Conservation (phyloP, 2,888 invertebrate genomes). For the Oeneis ivallda region DNA sequence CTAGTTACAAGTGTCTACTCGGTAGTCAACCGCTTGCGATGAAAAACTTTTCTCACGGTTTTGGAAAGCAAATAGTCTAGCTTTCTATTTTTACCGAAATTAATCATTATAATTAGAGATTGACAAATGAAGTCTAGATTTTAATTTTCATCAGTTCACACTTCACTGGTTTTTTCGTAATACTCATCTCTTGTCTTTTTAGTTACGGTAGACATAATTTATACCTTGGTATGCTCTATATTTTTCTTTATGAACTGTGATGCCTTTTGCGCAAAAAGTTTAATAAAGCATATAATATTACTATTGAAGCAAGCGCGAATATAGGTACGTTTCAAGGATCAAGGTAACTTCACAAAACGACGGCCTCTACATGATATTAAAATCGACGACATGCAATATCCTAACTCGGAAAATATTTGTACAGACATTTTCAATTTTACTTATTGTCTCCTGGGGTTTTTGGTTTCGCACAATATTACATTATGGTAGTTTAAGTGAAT, state of each 20-base stretch:
- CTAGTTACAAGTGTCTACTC: constrained; percentile 47
- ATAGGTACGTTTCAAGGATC: neutral
- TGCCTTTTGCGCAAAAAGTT: neutral
- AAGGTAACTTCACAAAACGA: neutral
- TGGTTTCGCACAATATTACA: neutral
- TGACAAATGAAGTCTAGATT: constrained; percentile 36
- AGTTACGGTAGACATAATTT: neutral
- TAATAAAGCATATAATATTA: neutral
- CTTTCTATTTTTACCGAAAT: constrained; percentile 64
- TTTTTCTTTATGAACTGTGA: neutral
- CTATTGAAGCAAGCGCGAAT: neutral
- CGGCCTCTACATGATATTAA: neutral
- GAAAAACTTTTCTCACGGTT: constrained; percentile 73
- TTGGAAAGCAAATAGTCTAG: constrained; percentile 64
- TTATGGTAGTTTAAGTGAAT: no score
- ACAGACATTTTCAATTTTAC: neutral
- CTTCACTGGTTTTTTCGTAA: constrained; percentile 37
- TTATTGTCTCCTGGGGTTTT: neutral
- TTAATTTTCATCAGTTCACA: constrained; percentile 39
- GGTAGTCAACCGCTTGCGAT: constrained; percentile 38
- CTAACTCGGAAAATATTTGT: neutral
- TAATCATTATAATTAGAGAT: constrained; percentile 39
- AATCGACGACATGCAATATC: neutral
- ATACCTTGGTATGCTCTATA: neutral
- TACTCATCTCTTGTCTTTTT: constrained; percentile 6